Percentiles rank a stretch among this genome's conserved stretches.
Evolutionary conservation across 2,797 vertebrate genomes (phyloP).

Genomic region (Aulostomus chinensis): DNA sequence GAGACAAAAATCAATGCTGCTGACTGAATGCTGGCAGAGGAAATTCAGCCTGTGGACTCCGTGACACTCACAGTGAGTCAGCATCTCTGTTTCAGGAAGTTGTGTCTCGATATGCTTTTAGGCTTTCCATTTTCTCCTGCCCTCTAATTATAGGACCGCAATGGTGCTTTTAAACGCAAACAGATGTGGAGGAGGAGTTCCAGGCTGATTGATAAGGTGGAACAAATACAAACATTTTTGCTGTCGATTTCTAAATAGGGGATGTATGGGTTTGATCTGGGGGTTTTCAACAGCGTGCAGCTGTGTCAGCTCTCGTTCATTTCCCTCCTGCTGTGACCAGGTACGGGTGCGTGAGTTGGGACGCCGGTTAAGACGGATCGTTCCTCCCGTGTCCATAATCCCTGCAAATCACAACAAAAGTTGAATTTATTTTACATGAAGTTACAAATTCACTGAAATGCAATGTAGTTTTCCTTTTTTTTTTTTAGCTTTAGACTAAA

Average conservation of each 20-base stretch:
- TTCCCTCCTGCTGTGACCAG: too few relatives aligned
- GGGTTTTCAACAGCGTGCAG: not conserved
- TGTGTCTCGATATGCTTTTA: not conserved
- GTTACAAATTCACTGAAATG: too few relatives aligned
- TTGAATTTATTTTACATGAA: too few relatives aligned
- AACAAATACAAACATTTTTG: not conserved
- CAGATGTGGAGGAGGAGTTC: not conserved
- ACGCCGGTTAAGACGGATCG: too few relatives aligned
- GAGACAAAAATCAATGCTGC: too few relatives aligned
- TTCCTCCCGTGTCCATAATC: not conserved
- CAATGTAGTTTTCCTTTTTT: too few relatives aligned
- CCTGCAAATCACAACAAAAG: too few relatives aligned
- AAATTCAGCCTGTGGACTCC: too few relatives aligned
- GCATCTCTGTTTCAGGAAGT: not conserved
- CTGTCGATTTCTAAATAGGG: not conserved
- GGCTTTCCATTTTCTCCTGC: too few relatives aligned
- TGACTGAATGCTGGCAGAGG: too few relatives aligned
- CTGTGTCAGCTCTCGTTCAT: not conserved
- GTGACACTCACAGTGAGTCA: conserved; percentile 7
- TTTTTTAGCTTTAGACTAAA: too few relatives aligned
- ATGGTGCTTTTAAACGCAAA: not conserved
- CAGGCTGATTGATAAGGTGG: not conserved
- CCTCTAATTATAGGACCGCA: not conserved
- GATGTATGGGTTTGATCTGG: not conserved
- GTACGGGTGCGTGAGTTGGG: not conserved